A percentile compares a stretch with the other conserved stretches of the same genome.
phyloP scores from a whole-genome alignment of 2,888 invertebrate species.

The Hyppa rectilinea region DNA sequence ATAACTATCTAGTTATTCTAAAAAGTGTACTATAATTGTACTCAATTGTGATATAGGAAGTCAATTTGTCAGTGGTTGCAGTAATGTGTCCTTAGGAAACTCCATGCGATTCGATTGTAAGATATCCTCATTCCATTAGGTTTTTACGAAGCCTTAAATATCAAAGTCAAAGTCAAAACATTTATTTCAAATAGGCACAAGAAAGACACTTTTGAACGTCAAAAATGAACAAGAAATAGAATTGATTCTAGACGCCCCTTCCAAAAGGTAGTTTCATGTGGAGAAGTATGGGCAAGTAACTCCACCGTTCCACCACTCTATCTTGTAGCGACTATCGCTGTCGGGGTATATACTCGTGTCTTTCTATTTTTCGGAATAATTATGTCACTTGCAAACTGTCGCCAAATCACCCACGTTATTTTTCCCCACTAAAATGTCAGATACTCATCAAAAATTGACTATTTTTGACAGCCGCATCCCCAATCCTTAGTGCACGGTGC shows the following conservation, averaged over 20 bases:
- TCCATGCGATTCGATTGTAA: neutral
- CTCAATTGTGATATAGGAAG: slow-evolving; percentile 2
- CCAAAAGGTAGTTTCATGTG: no score
- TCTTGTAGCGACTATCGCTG: neutral
- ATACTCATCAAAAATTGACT: slow-evolving; percentile 20
- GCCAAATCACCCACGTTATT: neutral
- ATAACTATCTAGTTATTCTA: neutral
- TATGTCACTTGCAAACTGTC: neutral
- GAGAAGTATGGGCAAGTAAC: no score
- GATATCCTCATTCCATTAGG: slow-evolving; percentile 3
- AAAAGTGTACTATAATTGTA: neutral
- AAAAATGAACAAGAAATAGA: no score
- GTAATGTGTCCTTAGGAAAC: slow-evolving; percentile 14
- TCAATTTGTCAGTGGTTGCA: neutral
- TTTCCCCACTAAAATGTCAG: neutral
- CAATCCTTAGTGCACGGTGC: slow-evolving; percentile 71
- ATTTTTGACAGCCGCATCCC: slow-evolving; percentile 74
- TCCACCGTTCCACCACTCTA: no score
- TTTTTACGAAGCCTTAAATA: neutral
- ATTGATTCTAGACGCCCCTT: no score
- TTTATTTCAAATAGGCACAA: no score
- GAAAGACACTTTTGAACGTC: no score
- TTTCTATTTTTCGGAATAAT: neutral
- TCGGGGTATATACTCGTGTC: neutral
- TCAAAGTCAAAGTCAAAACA: no score